Evolutionary conservation across 1,140 invertebrate species (phyloP).

Genomic region (Dinoponera quadriceps): DNA sequence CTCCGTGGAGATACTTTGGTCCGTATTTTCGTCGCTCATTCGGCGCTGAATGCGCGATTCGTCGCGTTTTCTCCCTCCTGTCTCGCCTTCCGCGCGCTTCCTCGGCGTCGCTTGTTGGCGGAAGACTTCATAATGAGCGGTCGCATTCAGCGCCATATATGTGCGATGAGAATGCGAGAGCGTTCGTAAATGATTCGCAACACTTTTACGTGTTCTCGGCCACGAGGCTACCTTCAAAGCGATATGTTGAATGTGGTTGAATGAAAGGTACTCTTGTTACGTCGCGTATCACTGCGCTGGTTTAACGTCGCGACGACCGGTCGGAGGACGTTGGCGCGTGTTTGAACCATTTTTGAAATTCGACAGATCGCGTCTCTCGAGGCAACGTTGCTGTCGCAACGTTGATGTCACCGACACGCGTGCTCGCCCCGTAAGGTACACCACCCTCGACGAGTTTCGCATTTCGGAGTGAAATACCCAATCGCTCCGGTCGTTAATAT

Average conservation of each 20-base stretch:
- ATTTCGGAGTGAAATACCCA: no score
- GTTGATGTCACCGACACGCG: no score
- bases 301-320: background rate
- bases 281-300: background rate
- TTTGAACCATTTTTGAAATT: background rate
- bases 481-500: no score
- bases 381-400: no score
- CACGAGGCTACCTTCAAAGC: slow-evolving; percentile 42
- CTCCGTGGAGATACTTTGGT: slow-evolving; percentile 49
- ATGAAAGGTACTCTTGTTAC: background rate
- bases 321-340: background rate
- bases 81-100: no score
- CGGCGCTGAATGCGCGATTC: slow-evolving; percentile 24
- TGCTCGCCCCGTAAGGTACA: no score
- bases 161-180: slow-evolving; percentile 39
- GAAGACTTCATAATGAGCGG: background rate
- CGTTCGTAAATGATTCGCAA: slow-evolving; percentile 34
- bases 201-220: background rate
- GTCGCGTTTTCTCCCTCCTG: background rate
- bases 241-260: slow-evolving; percentile 40
- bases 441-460: no score
- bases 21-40: slow-evolving; percentile 51
- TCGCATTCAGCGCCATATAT: slow-evolving; percentile 46
- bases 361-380: background rate
- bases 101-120: no score